phyloP scores from a whole-genome alignment of 2,888 invertebrate genomes.

The Tubiluchus corallicola region DNA sequence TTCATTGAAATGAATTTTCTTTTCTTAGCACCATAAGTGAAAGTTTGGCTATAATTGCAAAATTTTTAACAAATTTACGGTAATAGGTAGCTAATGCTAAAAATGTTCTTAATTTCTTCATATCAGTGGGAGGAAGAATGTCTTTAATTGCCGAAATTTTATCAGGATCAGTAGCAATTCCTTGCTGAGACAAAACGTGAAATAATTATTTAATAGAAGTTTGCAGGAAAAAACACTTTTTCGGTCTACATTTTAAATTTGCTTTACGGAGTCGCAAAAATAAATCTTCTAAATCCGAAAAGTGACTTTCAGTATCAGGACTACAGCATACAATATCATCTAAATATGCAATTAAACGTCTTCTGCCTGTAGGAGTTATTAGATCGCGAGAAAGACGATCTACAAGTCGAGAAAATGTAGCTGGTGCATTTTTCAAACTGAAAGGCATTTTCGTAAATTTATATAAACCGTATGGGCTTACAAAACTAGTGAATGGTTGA shows the following conservation, averaged over 20 bases:
- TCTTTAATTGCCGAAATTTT: background rate
- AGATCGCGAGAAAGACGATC: too few species aligned
- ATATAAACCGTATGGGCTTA: too few species aligned
- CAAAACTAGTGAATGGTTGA: too few species aligned
- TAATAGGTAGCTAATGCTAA: constrained; percentile 1
- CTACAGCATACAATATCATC: background rate
- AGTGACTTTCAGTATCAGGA: background rate
- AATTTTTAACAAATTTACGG: background rate
- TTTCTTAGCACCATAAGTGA: background rate
- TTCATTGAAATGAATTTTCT: background rate
- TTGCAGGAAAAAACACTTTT: background rate
- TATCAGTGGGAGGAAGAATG: background rate
- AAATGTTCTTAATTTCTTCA: background rate
- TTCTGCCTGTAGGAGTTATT: too few species aligned
- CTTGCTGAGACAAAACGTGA: background rate
- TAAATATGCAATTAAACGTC: background rate
- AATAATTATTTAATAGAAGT: background rate
- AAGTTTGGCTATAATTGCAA: background rate
- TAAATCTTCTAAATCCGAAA: background rate
- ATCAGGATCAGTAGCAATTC: constrained; percentile 4
- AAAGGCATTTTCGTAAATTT: too few species aligned
- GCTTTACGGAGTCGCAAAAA: background rate
- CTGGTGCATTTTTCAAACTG: too few species aligned
- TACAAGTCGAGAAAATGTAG: too few species aligned
- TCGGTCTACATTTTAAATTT: background rate